phyloP scores from a whole-genome alignment of 1,140 invertebrate genomes.

The Marisa cornuarietis region DNA sequence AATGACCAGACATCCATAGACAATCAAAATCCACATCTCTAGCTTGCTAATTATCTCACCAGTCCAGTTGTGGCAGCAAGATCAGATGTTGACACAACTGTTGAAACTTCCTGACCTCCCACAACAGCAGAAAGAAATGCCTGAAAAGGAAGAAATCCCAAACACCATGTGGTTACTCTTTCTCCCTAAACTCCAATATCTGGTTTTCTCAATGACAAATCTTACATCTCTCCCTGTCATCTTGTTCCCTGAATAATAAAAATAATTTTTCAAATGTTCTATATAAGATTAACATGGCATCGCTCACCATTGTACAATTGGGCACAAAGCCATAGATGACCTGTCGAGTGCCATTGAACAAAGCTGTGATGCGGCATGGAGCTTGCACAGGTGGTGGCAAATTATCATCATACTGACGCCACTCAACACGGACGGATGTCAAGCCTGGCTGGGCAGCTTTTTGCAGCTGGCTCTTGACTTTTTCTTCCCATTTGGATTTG shows the following conservation, averaged over 20 bases:
- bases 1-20: too few relatives aligned
- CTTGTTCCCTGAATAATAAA: too few relatives aligned
- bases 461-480: conserved; percentile 54
- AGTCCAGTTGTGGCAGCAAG: conserved; percentile 58
- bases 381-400: conserved; percentile 53
- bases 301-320: conserved; percentile 61
- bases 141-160: conserved; percentile 32
- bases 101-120: conserved; percentile 59
- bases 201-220: too few relatives aligned
- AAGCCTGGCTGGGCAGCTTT: conserved; percentile 59
- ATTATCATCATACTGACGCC: conserved; percentile 57
- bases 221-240: too few relatives aligned
- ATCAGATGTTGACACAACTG: conserved; percentile 62
- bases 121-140: conserved; percentile 60
- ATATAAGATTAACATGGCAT: not conserved
- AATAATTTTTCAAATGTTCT: not conserved
- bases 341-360: conserved; percentile 62
- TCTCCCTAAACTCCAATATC: not conserved
- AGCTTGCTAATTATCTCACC: conserved; percentile 33
- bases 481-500: conserved; percentile 62
- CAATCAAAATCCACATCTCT: not conserved
- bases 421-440: conserved; percentile 59
- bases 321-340: conserved; percentile 64
- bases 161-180: not conserved
- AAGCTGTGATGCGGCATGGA: conserved; percentile 57